Conservation (phyloP, 23 tunicate species). For the Pegea sp. region DNA sequence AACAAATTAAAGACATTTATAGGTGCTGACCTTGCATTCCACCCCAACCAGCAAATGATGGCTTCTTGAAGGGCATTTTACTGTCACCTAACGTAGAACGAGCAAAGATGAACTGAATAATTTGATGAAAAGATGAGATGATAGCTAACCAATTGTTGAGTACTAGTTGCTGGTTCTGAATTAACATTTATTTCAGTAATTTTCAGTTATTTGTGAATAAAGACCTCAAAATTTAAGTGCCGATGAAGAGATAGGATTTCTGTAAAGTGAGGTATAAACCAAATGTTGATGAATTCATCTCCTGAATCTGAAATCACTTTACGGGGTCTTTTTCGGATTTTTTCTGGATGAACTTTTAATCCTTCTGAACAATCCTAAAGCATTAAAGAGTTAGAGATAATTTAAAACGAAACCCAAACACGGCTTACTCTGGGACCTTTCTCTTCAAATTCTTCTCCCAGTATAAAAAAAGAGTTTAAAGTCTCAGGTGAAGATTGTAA, state of each 20-base stretch:
- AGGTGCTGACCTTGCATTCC: slow-evolving; percentile 69
- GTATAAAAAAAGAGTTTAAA: slow-evolving; percentile 25
- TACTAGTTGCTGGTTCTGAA: slow-evolving; percentile 30
- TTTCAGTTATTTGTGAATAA: neutral
- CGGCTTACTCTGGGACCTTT: slow-evolving; percentile 34
- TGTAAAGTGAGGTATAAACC: slow-evolving; percentile 79
- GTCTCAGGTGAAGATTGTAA: slow-evolving; percentile 29
- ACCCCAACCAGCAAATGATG: slow-evolving; percentile 73
- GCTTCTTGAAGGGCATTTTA: slow-evolving; percentile 5
- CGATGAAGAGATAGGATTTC: slow-evolving; percentile 26
- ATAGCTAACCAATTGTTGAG: slow-evolving; percentile 39
- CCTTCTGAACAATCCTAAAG: slow-evolving; percentile 48
- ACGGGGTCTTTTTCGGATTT: slow-evolving; percentile 48
- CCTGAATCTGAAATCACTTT: slow-evolving; percentile 69
- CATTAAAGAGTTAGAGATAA: neutral
- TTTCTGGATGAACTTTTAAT: slow-evolving; percentile 50
- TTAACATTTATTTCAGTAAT: neutral
- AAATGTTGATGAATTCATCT: slow-evolving; percentile 42
- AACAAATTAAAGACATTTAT: too few species aligned
- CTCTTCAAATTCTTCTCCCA: slow-evolving; percentile 48
- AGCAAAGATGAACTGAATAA: slow-evolving; percentile 37
- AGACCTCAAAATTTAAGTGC: slow-evolving; percentile 46
- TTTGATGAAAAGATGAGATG: slow-evolving; percentile 64
- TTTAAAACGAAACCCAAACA: neutral
- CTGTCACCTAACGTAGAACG: slow-evolving; percentile 47